Conservation (phyloP, 1,140 invertebrate genomes). For the Phortica variegata region DNA sequence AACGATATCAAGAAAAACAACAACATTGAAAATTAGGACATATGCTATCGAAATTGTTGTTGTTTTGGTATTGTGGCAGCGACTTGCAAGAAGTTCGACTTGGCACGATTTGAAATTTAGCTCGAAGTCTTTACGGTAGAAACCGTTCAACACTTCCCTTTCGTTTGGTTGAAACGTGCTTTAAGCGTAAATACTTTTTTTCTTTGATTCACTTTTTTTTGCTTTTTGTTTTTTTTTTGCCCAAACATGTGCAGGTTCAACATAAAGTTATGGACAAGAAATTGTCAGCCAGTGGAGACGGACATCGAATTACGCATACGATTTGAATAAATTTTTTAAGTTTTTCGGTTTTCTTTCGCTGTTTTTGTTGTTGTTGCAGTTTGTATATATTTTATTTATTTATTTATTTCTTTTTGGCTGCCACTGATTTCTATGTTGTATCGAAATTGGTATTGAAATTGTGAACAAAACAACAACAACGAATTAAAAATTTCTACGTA, state of each 20-base stretch:
- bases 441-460: conserved; percentile 31
- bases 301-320: conserved; percentile 37
- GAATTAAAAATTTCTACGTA: neutral
- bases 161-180: conserved; percentile 35
- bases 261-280: conserved; percentile 41
- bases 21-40: conserved; percentile 32
- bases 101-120: no score
- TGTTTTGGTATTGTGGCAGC: conserved; percentile 9
- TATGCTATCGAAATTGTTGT: conserved; percentile 18
- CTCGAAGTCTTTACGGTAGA: no score
- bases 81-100: conserved; percentile 10
- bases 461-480: conserved; percentile 22
- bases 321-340: conserved; percentile 42
- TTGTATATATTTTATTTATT: no score
- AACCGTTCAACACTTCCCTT: no score
- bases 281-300: conserved; percentile 16
- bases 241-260: neutral
- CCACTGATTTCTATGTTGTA: conserved; percentile 37
- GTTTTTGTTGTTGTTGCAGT: conserved; percentile 28
- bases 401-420: conserved; percentile 25
- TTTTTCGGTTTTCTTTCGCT: conserved; percentile 11
- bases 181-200: conserved; percentile 48
- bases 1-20: conserved; percentile 32
- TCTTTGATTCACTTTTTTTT: no score
- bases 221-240: neutral